Conservation (phyloP, 2,888 invertebrate genomes). For the Lissonota sp. region DNA sequence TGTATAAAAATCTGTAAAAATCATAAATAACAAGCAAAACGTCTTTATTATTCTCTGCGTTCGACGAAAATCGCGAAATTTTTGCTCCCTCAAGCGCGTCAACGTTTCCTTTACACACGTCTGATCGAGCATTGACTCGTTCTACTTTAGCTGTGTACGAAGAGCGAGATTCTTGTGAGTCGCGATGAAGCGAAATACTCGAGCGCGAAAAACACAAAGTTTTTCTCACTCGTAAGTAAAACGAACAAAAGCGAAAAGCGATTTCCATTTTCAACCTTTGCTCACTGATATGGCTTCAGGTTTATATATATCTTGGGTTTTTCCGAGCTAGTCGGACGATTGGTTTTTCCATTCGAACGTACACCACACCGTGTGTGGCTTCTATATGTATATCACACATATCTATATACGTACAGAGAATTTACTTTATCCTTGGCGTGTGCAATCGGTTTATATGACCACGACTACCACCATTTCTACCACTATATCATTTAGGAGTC, state of each 20-base stretch:
- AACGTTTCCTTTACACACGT: neutral
- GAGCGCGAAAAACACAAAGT: slow-evolving; percentile 46
- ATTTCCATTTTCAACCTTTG: slow-evolving; percentile 55
- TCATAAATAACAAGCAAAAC: too few species aligned
- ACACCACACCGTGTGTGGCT: slow-evolving; percentile 36
- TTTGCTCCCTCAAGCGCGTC: too few species aligned
- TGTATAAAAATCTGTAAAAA: too few species aligned
- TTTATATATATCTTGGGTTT: neutral
- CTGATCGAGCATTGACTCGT: neutral
- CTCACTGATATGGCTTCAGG: slow-evolving; percentile 20
- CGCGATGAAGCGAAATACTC: neutral
- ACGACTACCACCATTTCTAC: slow-evolving; percentile 26
- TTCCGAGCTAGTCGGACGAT: slow-evolving; percentile 44
- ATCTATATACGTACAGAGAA: too few species aligned
- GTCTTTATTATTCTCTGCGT: too few species aligned
- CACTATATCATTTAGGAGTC: slow-evolving; percentile 39
- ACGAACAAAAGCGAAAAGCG: slow-evolving; percentile 38
- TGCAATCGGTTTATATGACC: slow-evolving; percentile 47
- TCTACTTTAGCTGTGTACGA: neutral
- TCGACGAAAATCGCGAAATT: too few species aligned
- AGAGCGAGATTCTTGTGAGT: neutral
- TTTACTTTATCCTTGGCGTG: slow-evolving; percentile 35
- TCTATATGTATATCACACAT: neutral
- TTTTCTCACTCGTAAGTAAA: slow-evolving; percentile 10
- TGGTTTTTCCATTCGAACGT: slow-evolving; percentile 61